phyloP scores from a whole-genome alignment of 1,140 invertebrate genomes.

The Steinernema khuongi region DNA sequence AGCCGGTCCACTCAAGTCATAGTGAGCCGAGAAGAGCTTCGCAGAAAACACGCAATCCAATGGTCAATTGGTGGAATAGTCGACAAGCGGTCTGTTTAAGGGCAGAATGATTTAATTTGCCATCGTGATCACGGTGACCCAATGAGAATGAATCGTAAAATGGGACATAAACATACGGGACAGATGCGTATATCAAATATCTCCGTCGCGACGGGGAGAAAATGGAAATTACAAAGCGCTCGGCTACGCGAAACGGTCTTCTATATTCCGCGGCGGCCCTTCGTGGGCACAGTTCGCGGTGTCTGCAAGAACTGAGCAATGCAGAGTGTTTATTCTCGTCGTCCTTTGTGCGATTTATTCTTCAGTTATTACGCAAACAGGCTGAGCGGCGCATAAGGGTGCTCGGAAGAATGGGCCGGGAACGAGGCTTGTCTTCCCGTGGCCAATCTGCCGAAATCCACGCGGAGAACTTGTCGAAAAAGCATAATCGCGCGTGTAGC shows the following conservation, averaged over 20 bases:
- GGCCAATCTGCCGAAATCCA: not conserved
- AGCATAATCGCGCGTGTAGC: not conserved
- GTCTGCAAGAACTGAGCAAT: not conserved
- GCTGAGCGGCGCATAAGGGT: constrained; percentile 4
- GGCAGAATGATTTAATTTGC: too few species aligned
- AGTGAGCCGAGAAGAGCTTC: too few species aligned
- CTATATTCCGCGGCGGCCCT: not conserved
- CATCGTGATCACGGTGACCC: too few species aligned
- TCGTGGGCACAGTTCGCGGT: not conserved
- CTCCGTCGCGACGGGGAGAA: too few species aligned
- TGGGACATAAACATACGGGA: too few species aligned
- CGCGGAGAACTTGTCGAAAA: not conserved
- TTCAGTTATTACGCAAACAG: constrained; percentile 10
- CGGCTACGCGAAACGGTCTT: not conserved
- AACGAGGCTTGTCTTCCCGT: not conserved
- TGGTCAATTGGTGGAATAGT: too few species aligned
- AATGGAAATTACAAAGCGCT: not conserved
- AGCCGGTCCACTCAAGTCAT: too few species aligned
- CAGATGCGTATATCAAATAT: too few species aligned
- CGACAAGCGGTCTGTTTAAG: too few species aligned
- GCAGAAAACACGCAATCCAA: too few species aligned
- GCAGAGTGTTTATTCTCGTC: constrained; percentile 1
- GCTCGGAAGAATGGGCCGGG: not conserved
- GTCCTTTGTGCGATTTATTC: not conserved
- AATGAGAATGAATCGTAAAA: too few species aligned